phyloP scores from a whole-genome alignment of 2,113 vertebrate genomes.

The Syngnathus typhle region DNA sequence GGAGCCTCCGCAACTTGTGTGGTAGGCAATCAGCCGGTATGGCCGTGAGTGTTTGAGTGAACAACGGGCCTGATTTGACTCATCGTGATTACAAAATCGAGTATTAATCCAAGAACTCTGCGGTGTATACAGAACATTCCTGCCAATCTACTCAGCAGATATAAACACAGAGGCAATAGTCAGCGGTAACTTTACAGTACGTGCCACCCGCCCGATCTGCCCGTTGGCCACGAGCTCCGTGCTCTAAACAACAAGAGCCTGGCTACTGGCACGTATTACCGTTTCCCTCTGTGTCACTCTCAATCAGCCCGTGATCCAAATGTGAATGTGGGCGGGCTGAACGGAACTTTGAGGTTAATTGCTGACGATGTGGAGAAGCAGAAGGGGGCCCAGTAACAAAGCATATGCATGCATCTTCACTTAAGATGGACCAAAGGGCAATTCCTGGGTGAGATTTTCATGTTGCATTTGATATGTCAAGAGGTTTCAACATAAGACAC shows the following conservation, averaged over 20 bases:
- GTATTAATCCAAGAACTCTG: slow-evolving; percentile 33
- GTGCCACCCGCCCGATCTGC: slow-evolving; percentile 50
- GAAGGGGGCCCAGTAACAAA: slow-evolving; percentile 35
- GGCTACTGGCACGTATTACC: slow-evolving; percentile 43
- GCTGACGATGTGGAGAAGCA: slow-evolving; percentile 37
- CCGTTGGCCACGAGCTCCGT: slow-evolving; percentile 50
- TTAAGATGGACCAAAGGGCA: slow-evolving; percentile 18
- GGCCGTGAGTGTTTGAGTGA: slow-evolving; percentile 14
- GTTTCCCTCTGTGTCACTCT: slow-evolving; percentile 55
- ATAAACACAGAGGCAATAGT: slow-evolving; percentile 48
- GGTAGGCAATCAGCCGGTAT: slow-evolving; percentile 16
- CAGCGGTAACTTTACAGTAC: slow-evolving; percentile 49
- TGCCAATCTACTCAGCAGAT: slow-evolving; percentile 46
- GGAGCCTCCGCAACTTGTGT: slow-evolving; percentile 5
- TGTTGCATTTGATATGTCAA: slow-evolving; percentile 36
- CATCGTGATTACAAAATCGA: slow-evolving; percentile 27
- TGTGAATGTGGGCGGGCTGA: slow-evolving; percentile 33
- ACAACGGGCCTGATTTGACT: slow-evolving; percentile 10
- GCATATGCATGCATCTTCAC: slow-evolving; percentile 14
- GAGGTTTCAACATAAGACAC: slow-evolving; percentile 23
- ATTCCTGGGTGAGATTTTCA: slow-evolving; percentile 37
- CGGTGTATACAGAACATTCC: slow-evolving; percentile 25
- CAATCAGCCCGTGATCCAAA: slow-evolving; percentile 52
- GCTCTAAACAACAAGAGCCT: slow-evolving; percentile 56
- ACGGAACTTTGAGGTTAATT: slow-evolving; percentile 48